Conservation (phyloP, 2,797 vertebrate species). For the Cygnus olor region DNA sequence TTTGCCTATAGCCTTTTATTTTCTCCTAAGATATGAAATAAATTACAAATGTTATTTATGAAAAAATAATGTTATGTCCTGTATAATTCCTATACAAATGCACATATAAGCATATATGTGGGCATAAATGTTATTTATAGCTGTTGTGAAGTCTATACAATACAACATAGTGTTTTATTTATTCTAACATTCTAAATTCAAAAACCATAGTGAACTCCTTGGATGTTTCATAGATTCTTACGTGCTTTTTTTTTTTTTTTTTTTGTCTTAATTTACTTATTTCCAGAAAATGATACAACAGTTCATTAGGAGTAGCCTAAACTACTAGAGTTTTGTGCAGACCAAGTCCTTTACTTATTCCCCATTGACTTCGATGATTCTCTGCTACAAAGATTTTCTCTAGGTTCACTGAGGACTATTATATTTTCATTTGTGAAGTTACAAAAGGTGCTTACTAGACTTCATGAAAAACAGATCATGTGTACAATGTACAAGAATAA, state of each 20-base stretch:
- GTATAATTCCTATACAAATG: background rate
- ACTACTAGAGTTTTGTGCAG: background rate
- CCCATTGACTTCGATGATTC: rapidly evolving
- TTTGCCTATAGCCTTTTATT: background rate
- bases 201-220: background rate
- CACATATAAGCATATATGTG: background rate
- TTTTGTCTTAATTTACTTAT: background rate
- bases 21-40: background rate
- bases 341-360: background rate
- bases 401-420: background rate
- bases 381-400: background rate
- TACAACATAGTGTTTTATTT: background rate
- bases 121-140: background rate
- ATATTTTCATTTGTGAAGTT: background rate
- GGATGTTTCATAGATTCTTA: background rate
- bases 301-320: background rate
- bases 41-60: background rate
- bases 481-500: background rate
- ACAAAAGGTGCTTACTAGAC: background rate
- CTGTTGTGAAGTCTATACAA: background rate
- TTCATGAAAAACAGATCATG: background rate
- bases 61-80: background rate
- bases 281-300: background rate
- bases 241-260: background rate
- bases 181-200: background rate